Conservation (phyloP, 2,113 vertebrate genomes). For the Pungitius pungitius region DNA sequence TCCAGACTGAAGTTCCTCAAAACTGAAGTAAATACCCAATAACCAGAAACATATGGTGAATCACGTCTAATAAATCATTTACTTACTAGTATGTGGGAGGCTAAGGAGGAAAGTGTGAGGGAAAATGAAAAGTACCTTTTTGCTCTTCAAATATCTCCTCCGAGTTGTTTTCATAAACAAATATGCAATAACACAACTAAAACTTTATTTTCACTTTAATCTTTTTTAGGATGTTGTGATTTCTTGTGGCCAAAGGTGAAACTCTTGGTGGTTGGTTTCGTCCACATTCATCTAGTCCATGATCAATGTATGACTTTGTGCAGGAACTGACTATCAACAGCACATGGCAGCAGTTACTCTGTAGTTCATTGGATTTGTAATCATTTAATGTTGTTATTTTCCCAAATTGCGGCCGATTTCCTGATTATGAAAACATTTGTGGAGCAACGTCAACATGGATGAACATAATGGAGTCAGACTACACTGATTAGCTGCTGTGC, state of each 20-base stretch:
- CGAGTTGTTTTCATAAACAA: background rate
- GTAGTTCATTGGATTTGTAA: background rate
- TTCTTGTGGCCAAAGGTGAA: background rate
- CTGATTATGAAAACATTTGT: background rate
- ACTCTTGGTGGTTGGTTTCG: no score
- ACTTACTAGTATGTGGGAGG: constrained; percentile 20
- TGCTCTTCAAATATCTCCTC: background rate
- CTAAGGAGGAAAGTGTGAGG: background rate
- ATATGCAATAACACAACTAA: background rate
- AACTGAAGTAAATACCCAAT: background rate
- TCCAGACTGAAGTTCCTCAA: background rate
- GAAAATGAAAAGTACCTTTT: background rate
- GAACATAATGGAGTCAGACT: background rate
- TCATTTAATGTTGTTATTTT: background rate
- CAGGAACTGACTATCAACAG: no score
- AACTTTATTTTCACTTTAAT: background rate
- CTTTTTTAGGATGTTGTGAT: background rate
- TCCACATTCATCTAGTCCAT: background rate
- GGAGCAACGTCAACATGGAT: background rate
- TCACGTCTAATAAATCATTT: constrained; percentile 25
- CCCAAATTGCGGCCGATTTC: background rate
- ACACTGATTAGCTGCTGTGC: background rate
- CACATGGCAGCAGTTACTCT: background rate
- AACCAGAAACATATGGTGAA: constrained; percentile 36
- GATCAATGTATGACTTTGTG: background rate